Base-by-base conservation (phyloP, 2,888 invertebrate species). In the Podotricha telesiphe region DNA sequence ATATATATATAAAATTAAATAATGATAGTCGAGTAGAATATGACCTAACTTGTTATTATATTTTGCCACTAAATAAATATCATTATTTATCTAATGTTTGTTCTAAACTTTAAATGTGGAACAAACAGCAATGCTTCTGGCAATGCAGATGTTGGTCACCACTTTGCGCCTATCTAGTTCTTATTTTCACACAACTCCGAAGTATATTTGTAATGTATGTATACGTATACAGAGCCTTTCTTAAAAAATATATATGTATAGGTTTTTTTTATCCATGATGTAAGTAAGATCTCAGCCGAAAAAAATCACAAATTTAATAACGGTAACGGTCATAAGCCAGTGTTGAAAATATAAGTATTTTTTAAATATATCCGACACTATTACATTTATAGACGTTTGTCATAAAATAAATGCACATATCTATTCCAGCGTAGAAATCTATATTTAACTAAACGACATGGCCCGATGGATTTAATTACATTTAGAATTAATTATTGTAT, bases 91-190 rank as follows among this genome's bases (percentile, higher is more conserved):
- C 13, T 40, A 10, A 59, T 20, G 42, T 59, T 42, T 42, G 20
- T 59, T 59, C 34, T 10, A 55, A 55, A 45, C n/a, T 62, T 45
- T 20, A 34, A 48, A 62, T 55, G 55, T 55, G 55, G 61, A 4
- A 28, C 47, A 62, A 19, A 28, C 62, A 19, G 62, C 62, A 62
- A 34, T 62, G 62, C 62, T 62, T 17, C 47, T 62, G 62, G 62
- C 62, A 62, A 62, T 62, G 62, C 62, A 62, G 62, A 62, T 62
- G 62, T 62, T 48, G 48, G 62, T 34, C 48, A 62, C 62, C 62
- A 62, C 62, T 62, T 34, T 37, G 11, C 22, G 45, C 59, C 58
- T 58, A 59, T 59, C 58, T 59, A 59, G 40, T 59, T 59, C 22
- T 42, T 22, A 22, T 22, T 42, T 22, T 42, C 10, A 22, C 5